A percentile compares a stretch with the other conserved stretches of the same genome.
phyloP scores from a whole-genome alignment of 2,888 invertebrate genomes.

The Drosophila cyrtoloma region DNA sequence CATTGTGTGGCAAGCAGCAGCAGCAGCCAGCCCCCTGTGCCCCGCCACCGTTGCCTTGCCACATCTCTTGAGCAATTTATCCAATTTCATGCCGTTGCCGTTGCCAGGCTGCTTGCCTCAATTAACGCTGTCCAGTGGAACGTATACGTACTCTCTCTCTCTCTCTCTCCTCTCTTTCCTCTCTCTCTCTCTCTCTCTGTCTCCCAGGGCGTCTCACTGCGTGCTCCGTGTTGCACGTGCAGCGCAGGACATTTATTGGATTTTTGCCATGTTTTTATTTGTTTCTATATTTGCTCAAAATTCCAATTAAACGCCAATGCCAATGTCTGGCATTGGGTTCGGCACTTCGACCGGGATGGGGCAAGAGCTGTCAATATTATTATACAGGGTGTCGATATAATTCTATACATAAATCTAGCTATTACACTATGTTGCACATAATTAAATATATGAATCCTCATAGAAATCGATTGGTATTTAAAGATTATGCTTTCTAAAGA shows the following conservation, averaged over 20 bases:
- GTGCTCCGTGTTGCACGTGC: slow-evolving; percentile 81
- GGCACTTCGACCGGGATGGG: neutral
- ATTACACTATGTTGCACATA: neutral
- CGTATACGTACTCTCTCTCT: neutral
- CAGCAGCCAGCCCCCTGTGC: slow-evolving; percentile 9
- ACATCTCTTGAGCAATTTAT: slow-evolving; percentile 50
- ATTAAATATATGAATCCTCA: neutral
- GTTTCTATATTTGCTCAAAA: slow-evolving; percentile 77
- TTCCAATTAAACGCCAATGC: slow-evolving; percentile 80
- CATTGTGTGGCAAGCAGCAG: slow-evolving; percentile 49
- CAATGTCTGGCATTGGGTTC: slow-evolving; percentile 38
- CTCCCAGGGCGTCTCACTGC: slow-evolving; percentile 44
- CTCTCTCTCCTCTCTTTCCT: neutral
- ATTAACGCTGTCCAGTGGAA: slow-evolving; percentile 61
- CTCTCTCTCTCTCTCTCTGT: neutral
- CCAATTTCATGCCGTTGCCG: slow-evolving; percentile 53
- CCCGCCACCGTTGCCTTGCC: slow-evolving; percentile 1
- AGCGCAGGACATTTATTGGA: slow-evolving; percentile 85
- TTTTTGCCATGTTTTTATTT: slow-evolving; percentile 79
- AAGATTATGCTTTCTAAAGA: neutral
- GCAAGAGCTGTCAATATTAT: neutral
- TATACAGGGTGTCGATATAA: slow-evolving; percentile 33
- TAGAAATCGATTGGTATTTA: neutral
- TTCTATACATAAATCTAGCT: neutral
- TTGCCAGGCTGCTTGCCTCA: slow-evolving; percentile 51